Conservation (phyloP, 1,140 invertebrate species). For the Zaprionus tsacasi region DNA sequence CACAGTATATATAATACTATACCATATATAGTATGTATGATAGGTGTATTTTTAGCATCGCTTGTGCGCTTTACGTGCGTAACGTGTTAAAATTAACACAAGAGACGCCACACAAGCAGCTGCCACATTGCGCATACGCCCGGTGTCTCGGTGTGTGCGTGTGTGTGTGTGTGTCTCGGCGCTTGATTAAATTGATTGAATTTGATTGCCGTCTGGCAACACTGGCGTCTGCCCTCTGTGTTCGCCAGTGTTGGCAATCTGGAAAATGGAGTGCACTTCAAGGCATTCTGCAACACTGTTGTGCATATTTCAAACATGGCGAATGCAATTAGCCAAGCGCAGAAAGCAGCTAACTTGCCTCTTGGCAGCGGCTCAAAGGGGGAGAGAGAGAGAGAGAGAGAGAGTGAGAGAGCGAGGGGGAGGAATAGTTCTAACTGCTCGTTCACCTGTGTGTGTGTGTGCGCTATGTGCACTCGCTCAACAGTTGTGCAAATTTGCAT, state of each 20-base stretch:
- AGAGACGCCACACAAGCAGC: constrained; percentile 43
- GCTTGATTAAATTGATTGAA: constrained; percentile 81
- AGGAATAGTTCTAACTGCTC: background rate
- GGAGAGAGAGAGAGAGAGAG: background rate
- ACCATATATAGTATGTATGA: constrained; percentile 47
- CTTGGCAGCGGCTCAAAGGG: background rate
- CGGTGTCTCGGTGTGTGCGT: constrained; percentile 15
- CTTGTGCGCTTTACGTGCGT: constrained; percentile 68
- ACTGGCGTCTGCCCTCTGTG: too few species aligned
- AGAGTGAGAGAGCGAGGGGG: background rate
- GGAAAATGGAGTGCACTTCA: constrained; percentile 26
- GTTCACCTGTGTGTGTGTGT: constrained; percentile 29
- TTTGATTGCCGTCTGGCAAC: constrained; percentile 62
- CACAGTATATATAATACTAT: background rate
- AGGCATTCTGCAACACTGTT: constrained; percentile 33
- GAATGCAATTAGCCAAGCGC: constrained; percentile 36
- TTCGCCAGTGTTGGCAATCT: constrained; percentile 7
- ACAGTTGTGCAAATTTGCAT: constrained; percentile 61
- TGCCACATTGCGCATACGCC: constrained; percentile 68
- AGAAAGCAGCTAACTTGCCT: constrained; percentile 22
- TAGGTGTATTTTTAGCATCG: constrained; percentile 77
- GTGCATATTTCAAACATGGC: constrained; percentile 44
- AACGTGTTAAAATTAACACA: constrained; percentile 80
- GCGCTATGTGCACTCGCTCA: constrained; percentile 31
- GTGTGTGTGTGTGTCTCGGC: constrained; percentile 27